Evolutionary conservation across 2,888 invertebrate genomes (phyloP).

Genomic region (Agriopis marginaria): DNA sequence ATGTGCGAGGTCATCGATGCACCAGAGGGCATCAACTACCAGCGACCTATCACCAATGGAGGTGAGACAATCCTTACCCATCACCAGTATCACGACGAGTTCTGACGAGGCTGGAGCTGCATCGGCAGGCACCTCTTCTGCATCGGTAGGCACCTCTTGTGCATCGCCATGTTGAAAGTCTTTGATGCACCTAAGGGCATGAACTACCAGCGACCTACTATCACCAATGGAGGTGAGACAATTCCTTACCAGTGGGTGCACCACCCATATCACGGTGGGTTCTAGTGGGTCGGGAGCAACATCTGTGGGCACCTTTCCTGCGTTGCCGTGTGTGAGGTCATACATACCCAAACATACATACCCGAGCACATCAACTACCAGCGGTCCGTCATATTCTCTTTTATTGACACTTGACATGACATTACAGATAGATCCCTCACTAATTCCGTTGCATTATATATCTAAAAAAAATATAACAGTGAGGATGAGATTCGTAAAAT

Average conservation of each 20-base stretch:
- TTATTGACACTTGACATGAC: no score
- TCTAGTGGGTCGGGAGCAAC: constrained; percentile 91
- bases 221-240: constrained; percentile 66
- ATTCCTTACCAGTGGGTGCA: no score
- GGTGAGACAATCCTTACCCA: constrained; percentile 47
- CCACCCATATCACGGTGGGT: constrained; percentile 83
- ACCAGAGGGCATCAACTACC: constrained; percentile 86
- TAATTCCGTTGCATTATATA: no score
- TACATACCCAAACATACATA: no score
- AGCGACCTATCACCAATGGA: constrained; percentile 75
- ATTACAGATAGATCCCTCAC: no score
- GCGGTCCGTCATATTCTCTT: constrained; percentile 60
- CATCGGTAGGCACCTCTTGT: constrained; percentile 88
- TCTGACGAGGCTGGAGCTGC: constrained; percentile 91
- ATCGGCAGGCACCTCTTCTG: constrained; percentile 90
- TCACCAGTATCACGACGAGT: constrained; percentile 84
- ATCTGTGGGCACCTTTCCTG: constrained; percentile 91
- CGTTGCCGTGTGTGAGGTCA: constrained; percentile 92
- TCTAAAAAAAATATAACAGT: no score
- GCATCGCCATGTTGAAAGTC: constrained; percentile 93
- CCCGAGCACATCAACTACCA: constrained; percentile 87
- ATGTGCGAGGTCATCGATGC: constrained; percentile 93
- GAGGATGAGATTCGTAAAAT: no score
- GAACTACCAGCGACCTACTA: constrained; percentile 79
- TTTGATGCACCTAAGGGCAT: constrained; percentile 89